Conservation (phyloP, 2,113 vertebrate genomes). For the Pomatorhinus ruficollis region DNA sequence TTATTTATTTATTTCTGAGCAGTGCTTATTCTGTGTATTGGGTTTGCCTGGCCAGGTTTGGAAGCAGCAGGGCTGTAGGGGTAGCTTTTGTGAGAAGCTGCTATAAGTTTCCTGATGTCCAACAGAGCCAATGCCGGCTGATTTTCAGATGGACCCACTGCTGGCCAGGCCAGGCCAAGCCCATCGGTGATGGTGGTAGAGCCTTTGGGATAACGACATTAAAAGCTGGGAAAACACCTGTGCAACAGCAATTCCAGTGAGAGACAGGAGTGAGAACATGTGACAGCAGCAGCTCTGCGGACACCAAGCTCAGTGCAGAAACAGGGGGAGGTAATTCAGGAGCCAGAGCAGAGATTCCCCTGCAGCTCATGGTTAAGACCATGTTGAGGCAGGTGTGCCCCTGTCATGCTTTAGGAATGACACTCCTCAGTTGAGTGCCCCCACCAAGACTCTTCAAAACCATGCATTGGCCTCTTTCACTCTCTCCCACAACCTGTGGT, state of each 20-base stretch:
- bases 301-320: not conserved
- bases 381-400: not conserved
- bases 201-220: not conserved
- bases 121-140: not conserved
- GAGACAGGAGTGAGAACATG: not conserved
- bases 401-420: not conserved
- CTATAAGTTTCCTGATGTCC: not conserved
- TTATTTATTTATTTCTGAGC: not conserved
- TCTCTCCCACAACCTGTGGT: not conserved
- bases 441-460: not conserved
- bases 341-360: not conserved
- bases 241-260: fast-evolving
- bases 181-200: not conserved
- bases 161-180: not conserved
- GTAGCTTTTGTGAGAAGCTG: not conserved
- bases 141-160: not conserved
- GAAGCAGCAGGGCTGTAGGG: not conserved
- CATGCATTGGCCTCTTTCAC: not conserved
- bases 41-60: not conserved
- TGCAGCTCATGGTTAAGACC: not conserved
- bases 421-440: fast-evolving
- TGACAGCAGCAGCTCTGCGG: not conserved
- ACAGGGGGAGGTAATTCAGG: not conserved
- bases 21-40: not conserved
- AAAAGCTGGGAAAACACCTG: not conserved